These are phyloP conservation scores for Cyclopterus lumpus DNA, from an alignment of 2,797 vertebrate species.

Conservation along the genomic window DNA sequence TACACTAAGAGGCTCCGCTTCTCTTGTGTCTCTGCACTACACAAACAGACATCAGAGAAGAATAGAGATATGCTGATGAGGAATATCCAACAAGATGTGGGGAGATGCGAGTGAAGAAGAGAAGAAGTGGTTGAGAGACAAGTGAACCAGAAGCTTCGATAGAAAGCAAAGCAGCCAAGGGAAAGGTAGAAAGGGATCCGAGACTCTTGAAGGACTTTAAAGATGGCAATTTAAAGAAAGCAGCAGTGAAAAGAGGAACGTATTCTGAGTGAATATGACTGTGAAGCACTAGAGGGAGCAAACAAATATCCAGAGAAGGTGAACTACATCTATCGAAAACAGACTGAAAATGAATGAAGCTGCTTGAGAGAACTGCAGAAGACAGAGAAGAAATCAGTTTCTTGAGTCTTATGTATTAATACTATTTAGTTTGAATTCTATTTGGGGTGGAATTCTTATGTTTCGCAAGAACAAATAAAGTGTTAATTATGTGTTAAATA, in stretches of 20 bases:
- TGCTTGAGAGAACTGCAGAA: not conserved
- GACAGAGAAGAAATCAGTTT: conserved; percentile 5
- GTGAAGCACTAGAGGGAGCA: conserved; percentile 26
- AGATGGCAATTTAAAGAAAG: conserved; percentile 61
- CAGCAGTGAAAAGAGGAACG: conserved; percentile 47
- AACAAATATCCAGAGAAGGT: conserved; percentile 5
- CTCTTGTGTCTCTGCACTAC: conserved; percentile 61
- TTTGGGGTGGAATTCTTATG: not conserved
- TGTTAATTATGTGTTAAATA: not conserved
- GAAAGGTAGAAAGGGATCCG: conserved; percentile 38
- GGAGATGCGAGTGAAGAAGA: conserved; percentile 50
- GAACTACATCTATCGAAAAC: not conserved
- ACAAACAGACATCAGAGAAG: conserved; percentile 72
- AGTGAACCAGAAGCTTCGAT: conserved; percentile 53
- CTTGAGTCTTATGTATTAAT: not conserved
- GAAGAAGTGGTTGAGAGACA: conserved; percentile 39
- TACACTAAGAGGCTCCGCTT: conserved; percentile 59
- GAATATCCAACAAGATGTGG: conserved; percentile 65
- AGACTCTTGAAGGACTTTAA: conserved; percentile 59
- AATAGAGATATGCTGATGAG: conserved; percentile 62
- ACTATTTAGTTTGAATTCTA: not conserved
- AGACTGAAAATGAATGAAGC: conserved; percentile 2
- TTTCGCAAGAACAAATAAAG: not conserved
- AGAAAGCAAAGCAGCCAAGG: conserved; percentile 32
- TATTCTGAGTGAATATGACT: conserved; percentile 45